phyloP scores from a whole-genome alignment of 1,140 invertebrate genomes.

The Trichogramma pretiosum region DNA sequence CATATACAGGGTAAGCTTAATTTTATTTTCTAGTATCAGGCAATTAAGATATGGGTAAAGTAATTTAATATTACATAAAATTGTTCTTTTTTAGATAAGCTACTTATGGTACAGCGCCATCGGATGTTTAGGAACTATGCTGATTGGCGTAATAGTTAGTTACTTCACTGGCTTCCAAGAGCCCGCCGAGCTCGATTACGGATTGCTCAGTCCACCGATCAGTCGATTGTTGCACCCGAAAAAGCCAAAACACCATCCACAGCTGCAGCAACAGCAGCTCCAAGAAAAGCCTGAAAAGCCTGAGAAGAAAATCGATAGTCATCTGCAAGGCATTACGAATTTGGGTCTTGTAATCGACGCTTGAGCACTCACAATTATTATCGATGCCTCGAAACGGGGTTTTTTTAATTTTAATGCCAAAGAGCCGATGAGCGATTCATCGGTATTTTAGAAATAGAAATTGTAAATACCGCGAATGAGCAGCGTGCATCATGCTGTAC shows the following conservation, averaged over 20 bases:
- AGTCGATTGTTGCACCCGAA: constrained; percentile 28
- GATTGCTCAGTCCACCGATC: constrained; percentile 48
- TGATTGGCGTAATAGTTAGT: constrained; percentile 64
- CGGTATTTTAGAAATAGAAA: too few relatives aligned
- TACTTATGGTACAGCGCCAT: constrained; percentile 74
- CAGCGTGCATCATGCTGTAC: too few relatives aligned
- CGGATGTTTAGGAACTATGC: constrained; percentile 60
- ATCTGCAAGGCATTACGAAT: constrained; percentile 37
- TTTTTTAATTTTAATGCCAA: too few relatives aligned
- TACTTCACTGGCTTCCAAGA: constrained; percentile 54
- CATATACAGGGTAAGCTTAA: constrained; percentile 28
- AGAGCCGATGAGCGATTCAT: too few relatives aligned
- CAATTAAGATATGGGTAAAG: not conserved
- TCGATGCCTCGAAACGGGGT: too few relatives aligned
- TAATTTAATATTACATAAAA: not conserved
- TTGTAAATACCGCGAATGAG: too few relatives aligned
- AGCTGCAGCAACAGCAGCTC: too few relatives aligned
- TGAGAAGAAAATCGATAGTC: too few relatives aligned
- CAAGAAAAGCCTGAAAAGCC: too few relatives aligned
- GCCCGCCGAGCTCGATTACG: constrained; percentile 45
- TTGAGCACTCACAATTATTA: too few relatives aligned
- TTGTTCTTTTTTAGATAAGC: constrained; percentile 51
- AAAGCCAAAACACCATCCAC: constrained; percentile 22
- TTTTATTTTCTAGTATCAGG: constrained; percentile 5
- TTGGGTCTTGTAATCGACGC: constrained; percentile 37